These are phyloP conservation scores for Pseudolaguvia tuberculata DNA, from an alignment of 2,113 vertebrate species.

Conservation along the genomic window DNA sequence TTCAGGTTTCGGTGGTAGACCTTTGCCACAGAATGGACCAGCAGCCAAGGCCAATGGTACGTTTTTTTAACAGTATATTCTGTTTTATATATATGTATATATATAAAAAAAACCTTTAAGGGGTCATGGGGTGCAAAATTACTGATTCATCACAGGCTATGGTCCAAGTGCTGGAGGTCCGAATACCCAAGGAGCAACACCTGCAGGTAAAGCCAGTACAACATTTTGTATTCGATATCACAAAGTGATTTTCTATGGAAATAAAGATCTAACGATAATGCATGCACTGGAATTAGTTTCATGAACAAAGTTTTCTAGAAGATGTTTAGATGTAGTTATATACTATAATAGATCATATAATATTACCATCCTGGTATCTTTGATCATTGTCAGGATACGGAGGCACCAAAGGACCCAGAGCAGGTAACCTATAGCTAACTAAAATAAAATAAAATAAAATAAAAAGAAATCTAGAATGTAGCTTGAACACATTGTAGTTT, in stretches of 20 bases:
- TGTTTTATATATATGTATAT: no score
- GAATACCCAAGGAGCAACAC: constrained; percentile 23
- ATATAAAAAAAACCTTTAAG: no score
- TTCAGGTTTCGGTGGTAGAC: constrained; percentile 33
- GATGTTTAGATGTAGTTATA: not conserved
- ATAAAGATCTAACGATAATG: not conserved
- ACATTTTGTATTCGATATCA: not conserved
- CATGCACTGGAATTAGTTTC: not conserved
- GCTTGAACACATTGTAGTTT: not conserved
- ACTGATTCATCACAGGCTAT: not conserved
- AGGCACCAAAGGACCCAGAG: constrained; percentile 21
- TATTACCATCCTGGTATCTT: not conserved
- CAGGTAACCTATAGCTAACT: constrained; percentile 28
- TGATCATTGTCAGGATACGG: constrained; percentile 29
- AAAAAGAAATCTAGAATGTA: not conserved
- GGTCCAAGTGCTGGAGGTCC: not conserved
- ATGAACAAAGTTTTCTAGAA: not conserved
- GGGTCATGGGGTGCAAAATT: no score
- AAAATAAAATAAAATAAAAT: not conserved
- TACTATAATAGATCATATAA: no score
- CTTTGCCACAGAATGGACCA: constrained; percentile 24
- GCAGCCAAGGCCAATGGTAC: constrained; percentile 37
- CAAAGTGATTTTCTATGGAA: not conserved
- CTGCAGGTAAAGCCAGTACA: constrained; percentile 5
- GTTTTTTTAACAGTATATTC: no score